Evolutionary conservation across 2,888 invertebrate species (phyloP), one percentile per base, ranked within the genome.

Genomic region (Dryobota labecula): DNA sequence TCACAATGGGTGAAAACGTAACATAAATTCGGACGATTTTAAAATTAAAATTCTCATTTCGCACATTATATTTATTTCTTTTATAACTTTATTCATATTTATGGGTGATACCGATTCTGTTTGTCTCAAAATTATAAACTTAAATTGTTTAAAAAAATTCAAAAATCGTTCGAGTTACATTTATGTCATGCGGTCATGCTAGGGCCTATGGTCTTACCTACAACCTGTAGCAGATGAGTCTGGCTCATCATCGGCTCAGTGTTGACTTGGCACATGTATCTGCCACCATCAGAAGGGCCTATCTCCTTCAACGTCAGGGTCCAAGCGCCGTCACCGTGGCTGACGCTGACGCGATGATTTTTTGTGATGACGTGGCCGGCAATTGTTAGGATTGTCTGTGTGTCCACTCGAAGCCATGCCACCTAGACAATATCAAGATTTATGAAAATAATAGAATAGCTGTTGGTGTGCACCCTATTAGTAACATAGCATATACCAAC

Each of bases 301-400:
- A 98, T 98, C 89, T 98, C 98, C 86, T 97, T 96, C 88, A 98
- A 97, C 87, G 97, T 97, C 78, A 98, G 96, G 86, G 97, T 97
- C 98, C 98, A 98, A 64, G 98, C 97, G 84, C 98, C 97, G 91
- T 98, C 98, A 69, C 97, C 97, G 93, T 97, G 98, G 76, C 97
- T 97, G 85, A 98, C 97, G 85, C 97, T 97, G 91, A 98, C 98
- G 84, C 98, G 97, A 93, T 98, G 98, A 95, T 98, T 98, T 95
- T 98, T 98, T 73, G 98, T 98, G 92, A 98, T 98, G 90, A 98
- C 98, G 95, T 98, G 98, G 87, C 97, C 97, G 79, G 98, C 98
- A 88, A 98, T 98, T 56, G 98, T 98, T 85, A 98, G 96, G 87
- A 98, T 98, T 13, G 98, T 98, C 92, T 98, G 98, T 49, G 98